Conservation (phyloP, 2,113 vertebrate species). For the Hirundichthys speculiger region DNA sequence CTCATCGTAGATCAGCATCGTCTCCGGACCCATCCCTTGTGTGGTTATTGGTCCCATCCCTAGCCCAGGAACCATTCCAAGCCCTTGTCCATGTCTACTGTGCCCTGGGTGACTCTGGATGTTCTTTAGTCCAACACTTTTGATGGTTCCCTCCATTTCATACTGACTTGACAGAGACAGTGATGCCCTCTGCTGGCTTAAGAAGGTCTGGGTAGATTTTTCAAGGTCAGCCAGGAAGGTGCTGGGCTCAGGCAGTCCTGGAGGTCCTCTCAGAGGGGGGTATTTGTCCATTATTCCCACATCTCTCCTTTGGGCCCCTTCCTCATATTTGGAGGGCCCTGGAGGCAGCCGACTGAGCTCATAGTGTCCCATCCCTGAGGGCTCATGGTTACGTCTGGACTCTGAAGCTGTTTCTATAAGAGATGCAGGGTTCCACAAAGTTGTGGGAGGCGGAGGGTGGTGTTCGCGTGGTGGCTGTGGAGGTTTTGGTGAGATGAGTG, state of each 20-base stretch:
- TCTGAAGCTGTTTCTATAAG: conserved; percentile 88
- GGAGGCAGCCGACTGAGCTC: conserved; percentile 83
- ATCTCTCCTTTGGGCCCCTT: conserved; percentile 83
- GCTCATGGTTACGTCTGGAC: conserved; percentile 84
- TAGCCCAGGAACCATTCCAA: conserved; percentile 34
- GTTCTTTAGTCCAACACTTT: conserved; percentile 71
- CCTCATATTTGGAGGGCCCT: conserved; percentile 85
- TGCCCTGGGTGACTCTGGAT: conserved; percentile 66
- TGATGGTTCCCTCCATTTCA: conserved; percentile 74
- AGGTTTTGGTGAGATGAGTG: conserved; percentile 95
- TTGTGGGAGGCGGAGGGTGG: conserved; percentile 82
- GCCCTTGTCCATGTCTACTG: conserved; percentile 59
- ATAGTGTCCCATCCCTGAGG: conserved; percentile 79
- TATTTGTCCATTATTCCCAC: conserved; percentile 87
- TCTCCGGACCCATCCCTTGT: conserved; percentile 73
- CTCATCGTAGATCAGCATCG: conserved; percentile 90
- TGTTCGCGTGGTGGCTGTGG: conserved; percentile 86
- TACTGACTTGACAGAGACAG: conserved; percentile 83
- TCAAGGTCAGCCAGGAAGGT: conserved; percentile 93
- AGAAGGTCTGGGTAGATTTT: conserved; percentile 90
- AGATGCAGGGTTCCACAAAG: conserved; percentile 93
- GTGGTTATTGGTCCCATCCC: conserved; percentile 44
- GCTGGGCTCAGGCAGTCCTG: conserved; percentile 79
- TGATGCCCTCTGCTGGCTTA: conserved; percentile 89
- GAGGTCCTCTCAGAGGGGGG: conserved; percentile 78